These are phyloP conservation scores for Pygocentrus nattereri DNA, from an alignment of 2,797 vertebrate genomes.

Conservation along the genomic window DNA sequence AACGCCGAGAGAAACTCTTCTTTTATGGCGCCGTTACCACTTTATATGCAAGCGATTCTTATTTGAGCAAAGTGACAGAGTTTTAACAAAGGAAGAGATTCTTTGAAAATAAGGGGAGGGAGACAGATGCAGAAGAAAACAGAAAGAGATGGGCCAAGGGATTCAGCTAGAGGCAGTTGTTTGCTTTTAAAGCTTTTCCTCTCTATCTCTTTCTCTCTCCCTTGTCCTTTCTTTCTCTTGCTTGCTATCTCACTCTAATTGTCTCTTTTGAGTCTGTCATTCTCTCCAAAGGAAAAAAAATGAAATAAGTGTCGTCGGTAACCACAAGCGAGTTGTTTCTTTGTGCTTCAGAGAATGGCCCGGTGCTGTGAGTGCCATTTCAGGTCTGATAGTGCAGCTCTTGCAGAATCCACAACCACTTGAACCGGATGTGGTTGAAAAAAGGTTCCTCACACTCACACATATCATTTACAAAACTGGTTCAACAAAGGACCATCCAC, in stretches of 20 bases:
- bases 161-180: neutral
- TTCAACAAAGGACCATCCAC: too few relatives aligned
- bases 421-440: neutral
- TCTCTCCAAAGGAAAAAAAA: neutral
- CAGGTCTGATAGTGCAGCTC: neutral
- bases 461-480: too few relatives aligned
- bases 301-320: neutral
- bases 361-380: neutral
- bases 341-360: neutral
- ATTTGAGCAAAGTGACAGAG: neutral
- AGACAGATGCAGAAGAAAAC: neutral
- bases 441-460: too few relatives aligned
- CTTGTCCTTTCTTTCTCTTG: neutral
- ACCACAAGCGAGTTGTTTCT: neutral
- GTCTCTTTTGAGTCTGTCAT: slow-evolving; percentile 22
- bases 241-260: neutral
- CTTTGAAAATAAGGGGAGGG: neutral
- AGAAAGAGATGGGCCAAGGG: neutral
- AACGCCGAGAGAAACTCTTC: neutral
- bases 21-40: neutral
- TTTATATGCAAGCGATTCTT: neutral
- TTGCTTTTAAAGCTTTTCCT: neutral
- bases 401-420: neutral
- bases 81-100: neutral
- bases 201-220: neutral